Conservation (phyloP, 2,888 invertebrate species). For the Brenthis ino region DNA sequence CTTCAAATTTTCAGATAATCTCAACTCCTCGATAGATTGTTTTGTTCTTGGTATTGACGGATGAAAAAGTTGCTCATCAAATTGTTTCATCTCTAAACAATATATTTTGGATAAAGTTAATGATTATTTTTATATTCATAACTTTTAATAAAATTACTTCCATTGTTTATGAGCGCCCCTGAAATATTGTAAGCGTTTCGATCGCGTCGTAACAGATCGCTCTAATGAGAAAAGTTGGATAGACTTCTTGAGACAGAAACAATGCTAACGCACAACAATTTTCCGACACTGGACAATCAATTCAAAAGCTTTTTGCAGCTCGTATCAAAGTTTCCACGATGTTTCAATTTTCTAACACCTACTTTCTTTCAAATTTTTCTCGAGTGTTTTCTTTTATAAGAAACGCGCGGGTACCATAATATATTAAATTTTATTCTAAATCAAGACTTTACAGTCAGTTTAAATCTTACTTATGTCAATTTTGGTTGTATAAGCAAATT, state of each 20-base stretch:
- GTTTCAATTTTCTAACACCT: slow-evolving; percentile 57
- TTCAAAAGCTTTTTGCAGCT: slow-evolving; percentile 71
- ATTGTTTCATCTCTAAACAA: background rate
- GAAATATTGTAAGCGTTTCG: slow-evolving; percentile 59
- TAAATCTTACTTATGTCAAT: slow-evolving; percentile 25
- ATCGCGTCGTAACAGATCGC: slow-evolving; percentile 64
- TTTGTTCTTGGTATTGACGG: slow-evolving; percentile 1
- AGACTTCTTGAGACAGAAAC: slow-evolving; percentile 67
- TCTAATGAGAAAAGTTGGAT: slow-evolving; percentile 78
- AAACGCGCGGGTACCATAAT: background rate
- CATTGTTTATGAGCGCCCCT: slow-evolving; percentile 42
- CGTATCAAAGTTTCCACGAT: slow-evolving; percentile 53
- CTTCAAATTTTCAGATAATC: slow-evolving; percentile 11
- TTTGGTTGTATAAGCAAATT: slow-evolving; percentile 16
- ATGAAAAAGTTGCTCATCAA: slow-evolving; percentile 1
- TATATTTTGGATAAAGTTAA: slow-evolving; percentile 3
- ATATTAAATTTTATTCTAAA: slow-evolving; percentile 24
- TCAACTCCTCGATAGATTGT: slow-evolving; percentile 6
- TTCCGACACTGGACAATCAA: slow-evolving; percentile 74
- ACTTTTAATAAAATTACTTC: slow-evolving; percentile 43
- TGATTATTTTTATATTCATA: slow-evolving; percentile 17
- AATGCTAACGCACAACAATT: slow-evolving; percentile 72
- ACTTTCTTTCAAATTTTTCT: slow-evolving; percentile 52
- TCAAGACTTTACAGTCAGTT: slow-evolving; percentile 14
- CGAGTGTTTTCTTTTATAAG: slow-evolving; percentile 37